These are phyloP conservation scores for Cryptus viduatorius DNA, from an alignment of 2,888 invertebrate genomes.

Conservation along the genomic window DNA sequence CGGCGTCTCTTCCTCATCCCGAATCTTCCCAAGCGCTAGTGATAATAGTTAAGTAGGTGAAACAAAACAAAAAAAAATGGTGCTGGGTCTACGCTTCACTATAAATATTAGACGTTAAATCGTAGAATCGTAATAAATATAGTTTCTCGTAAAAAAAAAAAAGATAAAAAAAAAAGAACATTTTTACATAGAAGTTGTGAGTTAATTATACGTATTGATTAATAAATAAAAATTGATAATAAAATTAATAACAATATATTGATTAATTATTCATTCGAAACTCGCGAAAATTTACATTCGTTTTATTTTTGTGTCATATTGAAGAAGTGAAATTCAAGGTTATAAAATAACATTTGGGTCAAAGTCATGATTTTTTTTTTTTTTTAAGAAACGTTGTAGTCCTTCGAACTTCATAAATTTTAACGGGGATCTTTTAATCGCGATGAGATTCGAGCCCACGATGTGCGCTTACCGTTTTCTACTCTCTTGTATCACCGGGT, in stretches of 20 bases:
- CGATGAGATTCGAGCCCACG: background rate
- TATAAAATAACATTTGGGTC: slow-evolving; percentile 34
- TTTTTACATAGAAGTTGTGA: background rate
- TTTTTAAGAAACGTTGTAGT: background rate
- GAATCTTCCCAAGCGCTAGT: slow-evolving; percentile 72
- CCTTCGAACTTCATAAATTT: slow-evolving; percentile 20
- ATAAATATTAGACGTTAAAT: slow-evolving; percentile 53
- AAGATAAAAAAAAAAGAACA: background rate
- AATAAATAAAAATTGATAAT: background rate
- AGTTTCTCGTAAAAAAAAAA: slow-evolving; percentile 24
- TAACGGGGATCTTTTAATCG: slow-evolving; percentile 34
- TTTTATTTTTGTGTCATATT: background rate
- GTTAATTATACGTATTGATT: slow-evolving; percentile 46
- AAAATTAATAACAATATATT: background rate
- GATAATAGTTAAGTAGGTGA: slow-evolving; percentile 76
- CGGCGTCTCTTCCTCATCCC: slow-evolving; percentile 25
- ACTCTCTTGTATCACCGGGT: slow-evolving; percentile 14
- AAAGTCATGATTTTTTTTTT: slow-evolving; percentile 13
- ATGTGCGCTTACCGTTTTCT: background rate
- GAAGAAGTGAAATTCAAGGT: slow-evolving; percentile 15
- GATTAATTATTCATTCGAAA: slow-evolving; percentile 13
- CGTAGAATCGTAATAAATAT: slow-evolving; percentile 39
- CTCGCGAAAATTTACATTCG: background rate
- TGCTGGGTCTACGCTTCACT: slow-evolving; percentile 80
- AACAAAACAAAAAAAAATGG: slow-evolving; percentile 74